phyloP scores from a whole-genome alignment of 2,797 vertebrate species.

The Acridotheres tristis region DNA sequence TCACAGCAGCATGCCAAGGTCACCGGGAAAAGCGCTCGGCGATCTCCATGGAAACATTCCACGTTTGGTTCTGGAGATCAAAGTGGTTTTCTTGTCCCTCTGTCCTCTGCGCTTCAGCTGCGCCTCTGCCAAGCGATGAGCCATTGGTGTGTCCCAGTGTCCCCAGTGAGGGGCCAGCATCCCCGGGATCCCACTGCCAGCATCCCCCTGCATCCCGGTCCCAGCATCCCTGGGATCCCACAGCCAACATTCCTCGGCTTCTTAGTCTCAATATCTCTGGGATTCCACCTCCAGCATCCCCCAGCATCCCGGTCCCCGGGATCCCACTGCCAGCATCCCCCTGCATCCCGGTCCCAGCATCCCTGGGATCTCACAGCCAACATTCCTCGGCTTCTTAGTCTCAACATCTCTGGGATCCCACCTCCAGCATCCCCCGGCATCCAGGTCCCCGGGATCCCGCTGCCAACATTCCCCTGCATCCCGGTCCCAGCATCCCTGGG shows the following conservation, averaged over 20 bases:
- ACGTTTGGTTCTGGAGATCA: not conserved
- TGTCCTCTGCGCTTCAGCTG: not conserved
- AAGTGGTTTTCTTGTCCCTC: not conserved
- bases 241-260: not conserved
- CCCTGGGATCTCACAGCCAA: not conserved
- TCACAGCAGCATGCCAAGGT: not conserved
- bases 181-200: not conserved
- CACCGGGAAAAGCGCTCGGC: not conserved
- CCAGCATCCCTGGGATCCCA: not conserved
- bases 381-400: no score
- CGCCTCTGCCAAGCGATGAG: not conserved
- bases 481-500: no score
- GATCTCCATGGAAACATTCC: slow-evolving; percentile 31
- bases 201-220: no score
- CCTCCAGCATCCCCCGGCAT: no score
- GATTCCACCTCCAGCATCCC: no score
- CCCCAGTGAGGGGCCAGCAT: not conserved
- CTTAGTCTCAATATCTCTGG: not conserved
- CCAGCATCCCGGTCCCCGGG: not conserved
- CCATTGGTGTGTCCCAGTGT: not conserved
- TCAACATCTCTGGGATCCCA: not conserved
- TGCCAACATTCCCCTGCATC: not conserved
- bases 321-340: not conserved
- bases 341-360: no score
- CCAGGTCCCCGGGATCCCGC: not conserved